phyloP scores from a whole-genome alignment of 2,888 invertebrate genomes.

The Temnothorax unifasciatus region DNA sequence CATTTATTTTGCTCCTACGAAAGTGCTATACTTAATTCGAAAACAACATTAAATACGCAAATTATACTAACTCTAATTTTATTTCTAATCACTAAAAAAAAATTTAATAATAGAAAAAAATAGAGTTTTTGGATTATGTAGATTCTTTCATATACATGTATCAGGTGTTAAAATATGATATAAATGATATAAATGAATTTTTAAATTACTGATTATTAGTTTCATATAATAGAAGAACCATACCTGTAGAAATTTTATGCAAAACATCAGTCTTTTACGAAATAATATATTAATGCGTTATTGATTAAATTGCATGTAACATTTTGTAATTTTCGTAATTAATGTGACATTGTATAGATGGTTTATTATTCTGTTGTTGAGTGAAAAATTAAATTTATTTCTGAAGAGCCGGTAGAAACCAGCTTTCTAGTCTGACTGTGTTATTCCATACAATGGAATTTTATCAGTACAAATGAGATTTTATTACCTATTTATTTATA shows the following conservation, averaged over 20 bases:
- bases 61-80: not conserved
- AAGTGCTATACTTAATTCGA: not conserved
- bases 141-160: not conserved
- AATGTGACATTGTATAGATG: not conserved
- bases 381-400: conserved; percentile 14
- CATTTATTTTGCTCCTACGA: not conserved
- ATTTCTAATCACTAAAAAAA: not conserved
- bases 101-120: not conserved
- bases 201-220: not conserved
- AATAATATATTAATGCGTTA: conserved; percentile 19
- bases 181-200: not conserved
- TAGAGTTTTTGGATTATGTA: not conserved
- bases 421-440: not conserved
- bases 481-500: not conserved
- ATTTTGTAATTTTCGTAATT: conserved; percentile 18
- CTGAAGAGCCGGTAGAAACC: not conserved
- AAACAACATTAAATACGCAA: not conserved
- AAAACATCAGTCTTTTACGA: conserved; percentile 4
- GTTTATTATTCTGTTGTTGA: not conserved
- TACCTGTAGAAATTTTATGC: not conserved
- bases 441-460: not conserved
- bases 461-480: not conserved
- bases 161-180: not conserved
- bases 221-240: not conserved
- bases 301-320: conserved; percentile 18